Base-by-base conservation (phyloP, 2,113 vertebrate species). In the Aegithalos caudatus region DNA sequence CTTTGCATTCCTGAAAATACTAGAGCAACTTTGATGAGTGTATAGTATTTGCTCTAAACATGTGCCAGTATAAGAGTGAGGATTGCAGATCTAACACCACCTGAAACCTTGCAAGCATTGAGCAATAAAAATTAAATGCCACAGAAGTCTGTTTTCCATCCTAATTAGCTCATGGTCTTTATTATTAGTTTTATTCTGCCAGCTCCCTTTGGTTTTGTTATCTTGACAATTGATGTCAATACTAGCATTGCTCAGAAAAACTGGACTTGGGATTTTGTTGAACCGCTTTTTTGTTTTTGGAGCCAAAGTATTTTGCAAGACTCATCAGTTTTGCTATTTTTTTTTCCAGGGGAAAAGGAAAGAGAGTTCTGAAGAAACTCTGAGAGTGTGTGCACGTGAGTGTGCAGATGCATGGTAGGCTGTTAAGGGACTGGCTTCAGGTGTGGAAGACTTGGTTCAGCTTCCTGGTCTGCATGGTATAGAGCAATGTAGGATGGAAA, bases 401-500 rank as follows among this genome's bases (percentile, higher is more conserved):
- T 1, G 5, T 83, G 67, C 79, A 88, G 45, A 80, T n/a, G 40
- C 54, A 29, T 77, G 71, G 50, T 83, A 66, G 73, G 18, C 78
- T 79, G 61, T 76, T 61, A 37, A 72, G 67, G 51, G 38, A 62
- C 78, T 94, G 79, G 44, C 71, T 62, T 74, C 64, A 73, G 29
- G 70, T 73, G 76, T 93, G 90, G 71, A 82, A 93, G 88, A 56
- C 85, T 83, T 93, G 76, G 82, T 92, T 94, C 88, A 96, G 65
- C 40, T 96, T 92, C 90, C 85, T 90, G 53, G 28, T 94, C 53
- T 74, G 38, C 5, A 14, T 67, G 48, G 48, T 67, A 64, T 33
- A 60, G 62, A 81, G 48, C 87, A 77, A 35, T 57, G 69, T 31
- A 44, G 86, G 80, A 69, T 96, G 92, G 90, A 96, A 96, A 96